Base-by-base conservation (phyloP, 2,888 invertebrate genomes). In the Philereme transversata region DNA sequence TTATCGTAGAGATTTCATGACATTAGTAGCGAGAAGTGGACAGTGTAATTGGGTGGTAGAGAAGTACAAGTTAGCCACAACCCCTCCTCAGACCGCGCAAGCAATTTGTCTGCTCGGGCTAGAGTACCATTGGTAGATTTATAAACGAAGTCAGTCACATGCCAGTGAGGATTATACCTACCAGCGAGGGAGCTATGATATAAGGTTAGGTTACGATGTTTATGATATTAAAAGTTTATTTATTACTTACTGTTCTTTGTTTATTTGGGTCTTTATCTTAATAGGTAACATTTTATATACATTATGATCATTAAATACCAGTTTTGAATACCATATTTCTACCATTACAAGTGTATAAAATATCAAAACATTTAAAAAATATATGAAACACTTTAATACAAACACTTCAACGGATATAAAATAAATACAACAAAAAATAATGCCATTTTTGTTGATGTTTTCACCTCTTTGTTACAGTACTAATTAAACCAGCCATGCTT, bases 1-100 rank as follows among this genome's bases (percentile, higher is more conserved):
- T 83, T 97, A 97, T 79, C 93, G 97, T 46, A 93, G 95, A 70
- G 97, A 98, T 82, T 91, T 97, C 33, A 93, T 95, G 55, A 90
- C 93, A 8, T 81, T 97, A 45, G 86, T 96, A 51, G 94, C 95
- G 4, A 94, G 95, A 90, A 96, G 89, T 72, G 93, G 91, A 0
- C 72, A 78, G 43, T 92, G 90, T 63, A 83, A 83, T 60, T 91
- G 92, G 91, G 64, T 91, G 65, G 77, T 91, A 1, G 77, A 85
- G 70, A 84, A 76, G 67, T 91, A 91, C 68, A 92, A 92, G 60
- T 36, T 90, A 63, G 84, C 87, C 0, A 75, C 89, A 0, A 88
- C 89, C 36, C 90, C 92, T 3, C 92, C 91, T 4, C 86, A 83
- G 8, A 92, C 92, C 9, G 91, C 77, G 0, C 86, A 91, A 34